These are phyloP conservation scores for Eubucco bourcierii DNA, from an alignment of 2,113 vertebrate genomes.

Conservation along the genomic window DNA sequence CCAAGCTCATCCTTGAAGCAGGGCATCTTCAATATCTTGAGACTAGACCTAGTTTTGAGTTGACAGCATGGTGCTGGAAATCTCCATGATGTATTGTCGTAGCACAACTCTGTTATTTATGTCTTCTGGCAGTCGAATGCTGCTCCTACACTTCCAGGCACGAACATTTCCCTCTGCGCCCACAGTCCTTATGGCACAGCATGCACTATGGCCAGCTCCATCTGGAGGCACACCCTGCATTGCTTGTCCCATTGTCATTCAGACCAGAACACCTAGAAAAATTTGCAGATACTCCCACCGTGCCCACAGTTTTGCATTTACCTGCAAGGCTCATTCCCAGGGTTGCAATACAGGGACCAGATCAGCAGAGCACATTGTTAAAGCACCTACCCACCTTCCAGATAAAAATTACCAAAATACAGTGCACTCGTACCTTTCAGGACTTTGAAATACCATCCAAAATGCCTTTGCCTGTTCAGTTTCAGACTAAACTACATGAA, in stretches of 20 bases:
- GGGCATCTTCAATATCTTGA: neutral
- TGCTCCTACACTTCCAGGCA: neutral
- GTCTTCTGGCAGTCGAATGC: neutral
- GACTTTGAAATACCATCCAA: neutral
- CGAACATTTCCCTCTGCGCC: conserved; percentile 3
- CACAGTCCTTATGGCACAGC: conserved; percentile 16
- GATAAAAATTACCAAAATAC: neutral
- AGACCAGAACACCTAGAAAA: neutral
- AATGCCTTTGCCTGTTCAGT: neutral
- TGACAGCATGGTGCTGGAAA: neutral
- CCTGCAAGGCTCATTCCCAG: neutral
- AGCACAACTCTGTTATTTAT: neutral
- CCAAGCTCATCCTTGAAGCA: neutral
- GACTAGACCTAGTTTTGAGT: neutral
- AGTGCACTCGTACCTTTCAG: neutral
- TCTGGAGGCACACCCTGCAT: neutral
- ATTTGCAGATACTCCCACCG: neutral
- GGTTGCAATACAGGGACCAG: neutral
- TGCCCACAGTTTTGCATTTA: neutral
- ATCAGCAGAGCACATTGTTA: neutral
- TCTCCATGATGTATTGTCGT: neutral
- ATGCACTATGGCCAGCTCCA: neutral
- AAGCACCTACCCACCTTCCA: neutral
- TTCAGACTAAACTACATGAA: neutral
- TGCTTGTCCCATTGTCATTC: neutral